Evolutionary conservation across 2,113 vertebrate species (phyloP).

Genomic region (Plotosus lineatus): DNA sequence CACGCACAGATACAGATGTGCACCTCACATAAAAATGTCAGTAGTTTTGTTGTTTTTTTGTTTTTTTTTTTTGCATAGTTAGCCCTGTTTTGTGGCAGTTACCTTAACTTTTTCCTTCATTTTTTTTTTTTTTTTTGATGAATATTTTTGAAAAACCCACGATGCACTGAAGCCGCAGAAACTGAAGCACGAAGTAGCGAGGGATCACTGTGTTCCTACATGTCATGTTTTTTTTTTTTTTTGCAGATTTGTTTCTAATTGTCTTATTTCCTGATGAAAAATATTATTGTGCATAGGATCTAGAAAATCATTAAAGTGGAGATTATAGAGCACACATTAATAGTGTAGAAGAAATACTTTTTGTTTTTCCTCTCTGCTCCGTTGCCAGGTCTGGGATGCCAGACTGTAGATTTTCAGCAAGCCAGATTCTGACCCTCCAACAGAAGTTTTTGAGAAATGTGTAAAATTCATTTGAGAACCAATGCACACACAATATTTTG

Average conservation of each 20-base stretch:
- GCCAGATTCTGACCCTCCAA: conserved; percentile 30
- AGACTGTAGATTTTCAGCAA: conserved; percentile 23
- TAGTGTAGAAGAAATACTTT: not conserved
- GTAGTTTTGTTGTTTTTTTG: too few species aligned
- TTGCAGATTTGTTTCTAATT: too few species aligned
- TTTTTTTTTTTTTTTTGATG: too few species aligned
- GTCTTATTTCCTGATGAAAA: not conserved
- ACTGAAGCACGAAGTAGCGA: too few species aligned
- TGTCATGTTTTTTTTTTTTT: not conserved
- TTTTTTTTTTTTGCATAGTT: too few species aligned
- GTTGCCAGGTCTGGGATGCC: not conserved
- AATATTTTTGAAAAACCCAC: too few species aligned
- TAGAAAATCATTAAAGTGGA: not conserved
- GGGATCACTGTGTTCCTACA: too few species aligned
- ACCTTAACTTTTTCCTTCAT: too few species aligned
- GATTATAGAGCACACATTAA: not conserved
- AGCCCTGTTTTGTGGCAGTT: too few species aligned
- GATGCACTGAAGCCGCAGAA: too few species aligned
- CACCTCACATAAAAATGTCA: too few species aligned
- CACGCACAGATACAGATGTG: too few species aligned
- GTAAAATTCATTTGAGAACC: conserved; percentile 55
- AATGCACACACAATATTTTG: conserved; percentile 44
- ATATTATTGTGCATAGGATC: not conserved
- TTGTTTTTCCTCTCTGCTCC: not conserved
- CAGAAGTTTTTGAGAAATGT: conserved; percentile 53